Evolutionary conservation across 2,113 vertebrate species (phyloP), one percentile per base, ranked within the genome.

Genomic region (Clarias gariepinus): DNA sequence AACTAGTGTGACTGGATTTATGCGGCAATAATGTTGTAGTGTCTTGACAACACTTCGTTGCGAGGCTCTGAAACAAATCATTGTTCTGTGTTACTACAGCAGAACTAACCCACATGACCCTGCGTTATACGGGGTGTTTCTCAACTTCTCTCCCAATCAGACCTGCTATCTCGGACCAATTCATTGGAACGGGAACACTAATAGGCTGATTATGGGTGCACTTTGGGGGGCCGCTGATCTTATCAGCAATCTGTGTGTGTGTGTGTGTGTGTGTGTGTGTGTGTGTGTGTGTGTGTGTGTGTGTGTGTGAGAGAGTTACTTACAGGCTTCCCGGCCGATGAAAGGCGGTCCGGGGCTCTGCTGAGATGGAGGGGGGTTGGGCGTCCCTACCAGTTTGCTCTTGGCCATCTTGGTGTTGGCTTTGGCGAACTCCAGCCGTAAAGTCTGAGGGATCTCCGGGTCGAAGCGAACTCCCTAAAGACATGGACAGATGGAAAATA

Each of bases 351-450:
- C 97, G 4, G 98, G 93, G 94, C 97, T 96, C 58, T 98, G 98
- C 94, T 98, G 98, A 87, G 96, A 94, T 0, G 95, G 96, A 89
- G 93, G 96, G 83, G 97, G 98, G 90, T 98, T 99, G 13, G 97
- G 98, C 0, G 98, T 99, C 53, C 97, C 98, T 90, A 99, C 97
- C 91, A 99, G 95, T 92, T 99, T 99, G 96, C 95, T 99, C 93
- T 98, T 99, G 90, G 98, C 97, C 98, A 98, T 99, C 94, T 99
- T 99, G 89, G 98, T 99, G 94, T 99, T 99, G 92, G 98, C 97
- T 93, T 98, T 99, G 85, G 98, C 98, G 47, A 99, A 99, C 93
- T 99, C 98, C 94, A 99, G 94, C 88, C 97, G 95, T 92, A 99
- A 90, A 52, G 98, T 99, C 94, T 99, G 98, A 0, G 98, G 97